These are phyloP conservation scores for Drosophila varians DNA, from an alignment of 1,140 invertebrate species.

Conservation along the genomic window DNA sequence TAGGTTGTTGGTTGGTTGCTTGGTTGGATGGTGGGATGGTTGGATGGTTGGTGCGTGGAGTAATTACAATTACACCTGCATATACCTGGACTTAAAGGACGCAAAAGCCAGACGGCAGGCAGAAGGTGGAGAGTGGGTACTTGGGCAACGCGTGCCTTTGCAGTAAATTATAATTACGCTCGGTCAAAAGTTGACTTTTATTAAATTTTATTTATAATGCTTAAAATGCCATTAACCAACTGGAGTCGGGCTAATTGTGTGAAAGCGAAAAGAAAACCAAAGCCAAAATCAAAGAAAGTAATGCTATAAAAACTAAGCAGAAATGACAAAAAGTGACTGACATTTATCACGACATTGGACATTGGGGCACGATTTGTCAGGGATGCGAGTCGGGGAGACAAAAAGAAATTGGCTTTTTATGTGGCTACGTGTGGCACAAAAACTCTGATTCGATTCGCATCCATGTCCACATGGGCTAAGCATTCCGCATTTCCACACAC, in stretches of 20 bases:
- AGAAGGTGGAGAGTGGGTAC: not conserved
- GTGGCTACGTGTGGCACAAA: slow-evolving; percentile 40
- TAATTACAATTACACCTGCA: slow-evolving; percentile 80
- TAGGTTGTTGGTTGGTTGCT: slow-evolving; percentile 12
- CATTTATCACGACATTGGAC: slow-evolving; percentile 68
- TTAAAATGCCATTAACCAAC: slow-evolving; percentile 67
- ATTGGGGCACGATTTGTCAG: slow-evolving; percentile 71
- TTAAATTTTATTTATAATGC: slow-evolving; percentile 79
- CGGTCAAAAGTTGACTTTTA: slow-evolving; percentile 79
- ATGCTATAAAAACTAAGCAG: slow-evolving; percentile 41
- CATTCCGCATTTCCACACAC: slow-evolving; percentile 23
- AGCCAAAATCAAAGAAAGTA: slow-evolving; percentile 16
- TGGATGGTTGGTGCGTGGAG: slow-evolving; percentile 41
- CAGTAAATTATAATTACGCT: slow-evolving; percentile 75
- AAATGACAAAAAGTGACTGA: slow-evolving; percentile 56
- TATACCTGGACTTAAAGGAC: slow-evolving; percentile 22
- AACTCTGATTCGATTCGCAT: slow-evolving; percentile 23
- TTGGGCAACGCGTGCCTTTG: slow-evolving; percentile 55
- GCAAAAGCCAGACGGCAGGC: slow-evolving; percentile 20
- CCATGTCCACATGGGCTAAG: slow-evolving; percentile 30
- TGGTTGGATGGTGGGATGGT: slow-evolving; percentile 9
- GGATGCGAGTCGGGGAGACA: slow-evolving; percentile 32
- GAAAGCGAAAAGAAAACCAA: slow-evolving; percentile 8
- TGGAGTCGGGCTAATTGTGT: slow-evolving; percentile 56
- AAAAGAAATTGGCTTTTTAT: slow-evolving; percentile 72